Base-by-base conservation (phyloP, 92 coral and sea anemone species). In the Zoanthus sansibaricus region DNA sequence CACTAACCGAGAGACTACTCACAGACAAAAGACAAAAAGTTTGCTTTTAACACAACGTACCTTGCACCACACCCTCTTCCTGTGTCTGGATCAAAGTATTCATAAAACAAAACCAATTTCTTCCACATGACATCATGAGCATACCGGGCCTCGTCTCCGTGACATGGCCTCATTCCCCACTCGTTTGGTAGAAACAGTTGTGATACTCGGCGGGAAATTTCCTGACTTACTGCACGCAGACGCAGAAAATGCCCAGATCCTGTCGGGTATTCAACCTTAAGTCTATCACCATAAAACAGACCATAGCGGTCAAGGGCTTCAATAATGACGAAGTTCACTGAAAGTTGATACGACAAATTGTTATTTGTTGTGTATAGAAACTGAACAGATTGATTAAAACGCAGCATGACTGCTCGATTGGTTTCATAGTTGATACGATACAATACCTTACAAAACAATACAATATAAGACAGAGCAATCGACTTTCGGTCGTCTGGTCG, bases 21-120 rank as follows among this genome's bases (percentile, higher is more conserved):
- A 37, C 2, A 37, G 42, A 2, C 42, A 37, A 37, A 37, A 37
- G 3, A 37, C 4, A 37, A 37, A 37, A 37, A 37, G 42, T 4
- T 37, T 37, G 42, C 42, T 37, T 37, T 37, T 2, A 4, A 37
- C 42, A 37, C 42, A 12, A 30, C 90, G 44, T 74, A 95, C 98
- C 98, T 95, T 31, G 98, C 98, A 6, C 98, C 98, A 72, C 93
- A 85, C 8, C 98, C 98, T 56, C 98, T 90, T 18, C 98, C 98
- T 30, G 93, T 93, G 46, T 95, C 98, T 15, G 95, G 92, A 61
- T 94, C 93, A 59, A 95, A 95, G 86, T 92, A 95, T 88, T 95
- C 98, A 72, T 95, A 93, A 91, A 95, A 95, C 90, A 95, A 83
- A 47, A 95, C 92, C 75, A 95, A 84, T 70, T 89, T 90, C 86